Evolutionary conservation across 2,113 vertebrate genomes (phyloP).

Genomic region (Hippocampus comes): DNA sequence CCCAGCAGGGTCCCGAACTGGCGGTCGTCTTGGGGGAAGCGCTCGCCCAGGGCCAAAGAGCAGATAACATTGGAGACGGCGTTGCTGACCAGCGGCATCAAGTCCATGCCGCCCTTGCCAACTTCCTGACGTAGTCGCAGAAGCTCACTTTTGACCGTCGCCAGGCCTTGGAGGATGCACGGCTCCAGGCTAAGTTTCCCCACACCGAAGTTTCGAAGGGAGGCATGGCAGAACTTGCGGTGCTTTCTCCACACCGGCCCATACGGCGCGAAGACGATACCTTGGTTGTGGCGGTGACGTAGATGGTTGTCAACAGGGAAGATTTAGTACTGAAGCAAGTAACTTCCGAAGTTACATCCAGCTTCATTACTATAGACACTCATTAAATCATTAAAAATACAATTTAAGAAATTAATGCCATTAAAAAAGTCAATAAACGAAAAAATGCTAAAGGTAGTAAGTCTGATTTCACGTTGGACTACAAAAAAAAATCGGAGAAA

Average conservation of each 20-base stretch:
- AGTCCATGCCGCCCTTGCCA: conserved; percentile 64
- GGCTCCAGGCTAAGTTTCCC: conserved; percentile 89
- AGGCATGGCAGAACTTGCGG: conserved; percentile 87
- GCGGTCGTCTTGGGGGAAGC: conserved; percentile 81
- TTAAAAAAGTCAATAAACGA: too few species aligned
- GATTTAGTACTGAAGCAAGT: not conserved
- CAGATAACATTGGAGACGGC: conserved; percentile 93
- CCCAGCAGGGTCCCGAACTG: conserved; percentile 81
- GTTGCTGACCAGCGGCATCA: conserved; percentile 75
- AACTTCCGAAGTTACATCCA: not conserved
- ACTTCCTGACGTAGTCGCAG: conserved; percentile 59
- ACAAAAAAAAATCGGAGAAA: too few species aligned
- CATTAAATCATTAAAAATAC: too few species aligned
- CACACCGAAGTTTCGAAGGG: conserved; percentile 85
- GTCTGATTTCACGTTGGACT: too few species aligned
- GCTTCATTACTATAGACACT: not conserved
- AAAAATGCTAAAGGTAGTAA: too few species aligned
- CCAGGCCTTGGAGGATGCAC: conserved; percentile 82
- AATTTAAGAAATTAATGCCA: too few species aligned
- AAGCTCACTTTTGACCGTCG: conserved; percentile 81
- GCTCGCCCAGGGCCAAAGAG: conserved; percentile 83
- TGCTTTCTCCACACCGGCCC: conserved; percentile 88
- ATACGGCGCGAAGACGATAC: conserved; percentile 91
- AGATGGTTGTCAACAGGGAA: not conserved
- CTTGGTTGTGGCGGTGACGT: conserved; percentile 54